Base-by-base conservation (phyloP, 2,888 invertebrate species). In the Fabriciana adippe region DNA sequence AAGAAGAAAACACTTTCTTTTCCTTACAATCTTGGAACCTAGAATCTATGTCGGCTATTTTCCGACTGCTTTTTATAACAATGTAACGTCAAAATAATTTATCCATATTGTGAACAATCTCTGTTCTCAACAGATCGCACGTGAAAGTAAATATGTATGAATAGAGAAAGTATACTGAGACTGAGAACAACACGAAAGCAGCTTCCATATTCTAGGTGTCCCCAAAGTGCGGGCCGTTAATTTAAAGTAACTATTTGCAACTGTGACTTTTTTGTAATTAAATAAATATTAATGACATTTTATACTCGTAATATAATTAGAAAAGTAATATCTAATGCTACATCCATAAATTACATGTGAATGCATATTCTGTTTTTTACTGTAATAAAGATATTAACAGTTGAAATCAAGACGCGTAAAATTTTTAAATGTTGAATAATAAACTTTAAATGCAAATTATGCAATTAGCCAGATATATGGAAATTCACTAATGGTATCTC, bases 141-240 rank as follows among this genome's bases (percentile, higher is more conserved):
- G 77, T 81, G 90, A 91, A 91, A 90, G 89, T 84, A 84, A 78
- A 79, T 82, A 82, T 80, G 74, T 80, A 84, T 88, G 88, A 89
- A 88, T 87, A 86, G 90, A 90, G 91, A 92, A 91, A 91, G 91
- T 89, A 86, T 81, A 76, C 81, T 80, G 78, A 73, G 78, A 80
- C 61, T 67, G 61, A 69, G 57, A 66, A 69, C 51, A 66, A 67
- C 60, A 71, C 64, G 67, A 73, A 68, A 70, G 70, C 70, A 67
- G 69, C 68, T 65, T 68, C 68, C 66, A 72, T 72, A 67, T 69
- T 64, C 65, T 64, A 71, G 59, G 48, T 59, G 61, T 16, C 15
- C 18, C 15, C 41, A 53, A 61, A 61, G 6, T 35, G 6, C 6
- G 61, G 61, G 35, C 53, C 8, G 61, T 35, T 51, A 41, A 1